Percentiles rank a stretch among this genome's conserved stretches.
Evolutionary conservation across 2,797 vertebrate species (phyloP).

Genomic region (Columba guinea): DNA sequence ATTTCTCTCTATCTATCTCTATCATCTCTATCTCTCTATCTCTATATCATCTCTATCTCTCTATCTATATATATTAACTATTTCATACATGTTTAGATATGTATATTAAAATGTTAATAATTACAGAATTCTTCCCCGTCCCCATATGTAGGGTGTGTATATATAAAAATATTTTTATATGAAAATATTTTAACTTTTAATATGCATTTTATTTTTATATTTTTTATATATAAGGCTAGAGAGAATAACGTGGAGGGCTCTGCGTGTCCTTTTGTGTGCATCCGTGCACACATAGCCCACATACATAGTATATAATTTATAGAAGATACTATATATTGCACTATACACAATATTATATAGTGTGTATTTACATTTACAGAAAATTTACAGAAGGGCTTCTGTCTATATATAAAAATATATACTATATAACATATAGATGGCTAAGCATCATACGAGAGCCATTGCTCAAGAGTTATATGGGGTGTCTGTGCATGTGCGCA

Average conservation of each 20-base stretch:
- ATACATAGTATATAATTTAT: not conserved
- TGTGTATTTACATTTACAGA: too few species aligned
- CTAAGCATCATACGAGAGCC: not conserved
- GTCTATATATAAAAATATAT: too few species aligned
- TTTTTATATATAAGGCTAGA: not conserved
- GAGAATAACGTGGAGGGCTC: not conserved
- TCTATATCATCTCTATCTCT: too few species aligned
- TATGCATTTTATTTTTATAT: too few species aligned
- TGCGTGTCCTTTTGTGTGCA: too few species aligned
- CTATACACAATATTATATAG: not conserved
- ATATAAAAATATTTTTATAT: not conserved
- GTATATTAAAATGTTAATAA: too few species aligned
- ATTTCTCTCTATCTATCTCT: too few species aligned
- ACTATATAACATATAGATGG: not conserved
- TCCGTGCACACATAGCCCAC: not conserved
- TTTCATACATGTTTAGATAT: too few species aligned
- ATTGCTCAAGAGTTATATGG: not conserved
- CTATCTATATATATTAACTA: too few species aligned
- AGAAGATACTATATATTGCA: not conserved
- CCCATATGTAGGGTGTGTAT: too few species aligned
- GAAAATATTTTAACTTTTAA: not conserved
- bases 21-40: too few species aligned
- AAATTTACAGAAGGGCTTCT: not conserved
- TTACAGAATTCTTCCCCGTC: not conserved
- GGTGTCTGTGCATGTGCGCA: too few species aligned